phyloP scores from a whole-genome alignment of 2,888 invertebrate species.

The Microchrysa polita region DNA sequence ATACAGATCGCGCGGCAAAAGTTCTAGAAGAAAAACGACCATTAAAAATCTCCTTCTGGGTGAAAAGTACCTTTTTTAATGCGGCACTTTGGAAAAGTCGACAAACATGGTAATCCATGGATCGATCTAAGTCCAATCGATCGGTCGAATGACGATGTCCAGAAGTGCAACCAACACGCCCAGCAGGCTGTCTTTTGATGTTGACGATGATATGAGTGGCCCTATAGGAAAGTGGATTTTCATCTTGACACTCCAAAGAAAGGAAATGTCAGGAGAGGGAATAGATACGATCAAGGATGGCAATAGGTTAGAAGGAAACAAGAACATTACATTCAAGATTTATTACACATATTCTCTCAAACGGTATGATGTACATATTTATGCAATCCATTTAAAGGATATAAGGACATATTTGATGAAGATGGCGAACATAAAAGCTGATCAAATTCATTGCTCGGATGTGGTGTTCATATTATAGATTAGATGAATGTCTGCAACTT shows the following conservation, averaged over 20 bases:
- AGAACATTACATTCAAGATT: too few relatives aligned
- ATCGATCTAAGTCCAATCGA: background rate
- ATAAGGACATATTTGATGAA: too few relatives aligned
- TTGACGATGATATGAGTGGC: slow-evolving; percentile 15
- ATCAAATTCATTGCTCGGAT: too few relatives aligned
- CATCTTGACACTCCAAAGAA: background rate
- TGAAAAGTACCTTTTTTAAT: slow-evolving; percentile 31
- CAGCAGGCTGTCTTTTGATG: slow-evolving; percentile 46
- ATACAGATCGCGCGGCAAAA: slow-evolving; percentile 2
- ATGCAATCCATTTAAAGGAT: too few relatives aligned
- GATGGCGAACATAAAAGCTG: too few relatives aligned
- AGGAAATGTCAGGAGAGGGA: too few relatives aligned
- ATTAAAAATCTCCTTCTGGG: background rate
- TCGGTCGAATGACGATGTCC: slow-evolving; percentile 43
- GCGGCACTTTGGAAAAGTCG: slow-evolving; percentile 38
- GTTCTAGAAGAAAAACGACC: slow-evolving; percentile 23
- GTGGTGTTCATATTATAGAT: too few relatives aligned
- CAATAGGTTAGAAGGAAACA: too few relatives aligned
- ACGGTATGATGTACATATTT: too few relatives aligned
- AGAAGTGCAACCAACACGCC: slow-evolving; percentile 39
- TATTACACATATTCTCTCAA: too few relatives aligned
- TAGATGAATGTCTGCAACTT: too few relatives aligned
- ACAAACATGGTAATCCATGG: background rate
- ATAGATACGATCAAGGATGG: too few relatives aligned
- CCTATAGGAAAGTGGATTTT: slow-evolving; percentile 32